A percentile compares a stretch with the other conserved stretches of the same genome.
Evolutionary conservation across 2,888 invertebrate genomes (phyloP).

Genomic region (Drosophila maculinotata): DNA sequence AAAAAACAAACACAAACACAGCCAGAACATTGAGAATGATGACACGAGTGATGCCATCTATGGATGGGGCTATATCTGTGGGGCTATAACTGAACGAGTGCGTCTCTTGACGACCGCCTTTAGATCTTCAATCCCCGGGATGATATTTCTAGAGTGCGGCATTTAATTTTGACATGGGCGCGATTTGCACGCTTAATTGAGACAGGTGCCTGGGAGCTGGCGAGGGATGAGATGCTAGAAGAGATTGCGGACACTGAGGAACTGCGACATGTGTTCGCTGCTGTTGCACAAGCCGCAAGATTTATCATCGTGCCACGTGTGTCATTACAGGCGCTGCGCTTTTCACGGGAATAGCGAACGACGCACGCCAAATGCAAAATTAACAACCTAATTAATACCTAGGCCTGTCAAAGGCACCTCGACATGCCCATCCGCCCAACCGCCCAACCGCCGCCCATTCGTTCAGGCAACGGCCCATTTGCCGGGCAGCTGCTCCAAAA

Average conservation of each 20-base stretch:
- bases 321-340: conserved; percentile 55
- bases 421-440: conserved; percentile 29
- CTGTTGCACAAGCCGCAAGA: conserved; percentile 75
- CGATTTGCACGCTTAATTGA: conserved; percentile 82
- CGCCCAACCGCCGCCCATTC: conserved; percentile 23
- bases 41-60: conserved; percentile 33
- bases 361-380: conserved; percentile 83
- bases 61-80: conserved; percentile 4
- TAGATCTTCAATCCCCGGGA: conserved; percentile 57
- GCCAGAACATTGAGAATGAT: conserved; percentile 4
- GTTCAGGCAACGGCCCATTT: conserved; percentile 10
- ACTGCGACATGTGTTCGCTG: conserved; percentile 70
- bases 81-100: conserved; percentile 4
- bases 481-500: conserved; percentile 73
- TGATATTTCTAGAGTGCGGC: conserved; percentile 58
- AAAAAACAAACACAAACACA: conserved; percentile 6
- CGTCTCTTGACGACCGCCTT: conserved; percentile 47
- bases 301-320: conserved; percentile 79
- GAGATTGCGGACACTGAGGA: conserved; percentile 35
- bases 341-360: conserved; percentile 78
- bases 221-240: conserved; percentile 22
- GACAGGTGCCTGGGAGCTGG: conserved; percentile 68
- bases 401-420: conserved; percentile 57
- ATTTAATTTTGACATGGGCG: conserved; percentile 74
- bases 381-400: conserved; percentile 84